Percentiles rank a stretch among this genome's conserved stretches.
phyloP scores from a whole-genome alignment of 2,888 invertebrate genomes.

The Nysson spinosus region DNA sequence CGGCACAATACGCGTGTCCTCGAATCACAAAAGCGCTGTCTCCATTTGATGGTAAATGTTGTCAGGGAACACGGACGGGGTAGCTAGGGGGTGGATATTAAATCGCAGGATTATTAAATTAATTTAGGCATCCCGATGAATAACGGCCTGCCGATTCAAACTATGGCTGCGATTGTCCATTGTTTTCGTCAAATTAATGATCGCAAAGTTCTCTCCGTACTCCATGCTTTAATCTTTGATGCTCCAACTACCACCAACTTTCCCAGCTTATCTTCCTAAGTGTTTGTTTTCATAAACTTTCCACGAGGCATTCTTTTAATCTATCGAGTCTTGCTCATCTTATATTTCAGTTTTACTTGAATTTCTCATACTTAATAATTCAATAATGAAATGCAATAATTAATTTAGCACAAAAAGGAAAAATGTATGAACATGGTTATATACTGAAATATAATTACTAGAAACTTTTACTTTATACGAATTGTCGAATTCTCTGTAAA shows the following conservation, averaged over 20 bases:
- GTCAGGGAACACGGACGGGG: neutral
- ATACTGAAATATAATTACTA: no score
- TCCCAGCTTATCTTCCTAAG: no score
- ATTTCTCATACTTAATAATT: no score
- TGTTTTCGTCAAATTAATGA: constrained; percentile 45
- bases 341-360: no score
- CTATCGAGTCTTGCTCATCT: no score
- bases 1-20: constrained; percentile 17
- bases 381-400: no score
- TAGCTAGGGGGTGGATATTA: constrained; percentile 10
- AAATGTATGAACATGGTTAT: no score
- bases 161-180: constrained; percentile 13
- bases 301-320: no score
- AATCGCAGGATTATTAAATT: constrained; percentile 46
- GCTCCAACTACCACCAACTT: neutral
- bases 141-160: constrained; percentile 35
- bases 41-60: constrained; percentile 10
- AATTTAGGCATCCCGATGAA: constrained; percentile 34
- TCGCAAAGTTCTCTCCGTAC: constrained; percentile 18
- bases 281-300: no score
- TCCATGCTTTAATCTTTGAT: neutral
- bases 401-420: no score
- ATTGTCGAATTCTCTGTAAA: no score
- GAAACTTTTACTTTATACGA: no score
- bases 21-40: constrained; percentile 11